Evolutionary conservation across 2,888 invertebrate genomes (phyloP), one percentile per base, ranked within the genome.

Genomic region (Drosophila formosana): DNA sequence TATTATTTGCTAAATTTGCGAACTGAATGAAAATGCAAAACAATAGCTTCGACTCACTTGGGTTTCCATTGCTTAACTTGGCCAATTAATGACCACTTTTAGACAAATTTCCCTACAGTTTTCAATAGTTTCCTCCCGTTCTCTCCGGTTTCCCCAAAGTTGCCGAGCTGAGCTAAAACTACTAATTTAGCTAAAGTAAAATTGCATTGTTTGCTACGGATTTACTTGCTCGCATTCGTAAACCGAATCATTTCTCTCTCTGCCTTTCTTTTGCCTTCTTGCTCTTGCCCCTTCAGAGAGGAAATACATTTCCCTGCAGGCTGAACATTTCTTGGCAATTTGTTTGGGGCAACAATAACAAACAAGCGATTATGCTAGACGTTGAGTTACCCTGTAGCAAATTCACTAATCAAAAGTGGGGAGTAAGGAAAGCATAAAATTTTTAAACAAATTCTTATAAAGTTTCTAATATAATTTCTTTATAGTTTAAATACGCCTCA

Each of bases 21-120:
- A 11, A 26, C 26, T 18, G 39, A 51, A 58, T 46, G 49, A n/a
- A 37, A 41, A 13, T 2, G 3, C 32, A 50, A 65, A 32, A 39
- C 26, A 61, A 11, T 8, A 18, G n/a, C n/a, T 25, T 32, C 5
- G 3, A 41, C n/a, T 7, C 50, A n/a, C 25, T 32, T 50, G 13
- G 9, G 34, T 32, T 23, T 23, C 26, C 18, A n/a, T 52, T 63
- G 23, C 65, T 64, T 25, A 50, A 41, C 52, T 62, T 64, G 79
- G 71, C 78, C 76, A 84, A 82, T 84, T 84, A 82, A 73, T 76
- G 78, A 53, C 47, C 80, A 69, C 74, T 83, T 75, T 75, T 53
- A 46, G 58, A 65, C 67, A 63, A 69, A 78, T 81, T 83, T 79
- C 66, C 57, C 62, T 28, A 50, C 52, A 47, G 58, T 65, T 65